Evolutionary conservation across 2,113 vertebrate genomes (phyloP).

Genomic region (Phodopus roborovskii): DNA sequence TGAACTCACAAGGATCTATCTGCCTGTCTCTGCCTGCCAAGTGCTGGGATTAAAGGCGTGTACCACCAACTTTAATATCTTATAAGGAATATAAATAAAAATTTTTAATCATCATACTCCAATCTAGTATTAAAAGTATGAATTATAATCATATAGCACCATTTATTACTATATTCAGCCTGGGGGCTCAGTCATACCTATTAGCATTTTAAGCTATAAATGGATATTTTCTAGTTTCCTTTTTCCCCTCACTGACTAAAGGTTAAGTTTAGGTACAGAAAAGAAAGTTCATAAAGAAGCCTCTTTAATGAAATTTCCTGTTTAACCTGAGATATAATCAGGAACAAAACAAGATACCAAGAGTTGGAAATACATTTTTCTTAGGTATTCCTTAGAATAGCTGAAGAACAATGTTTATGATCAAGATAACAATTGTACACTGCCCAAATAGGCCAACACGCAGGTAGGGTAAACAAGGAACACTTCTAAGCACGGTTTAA

Average conservation of each 20-base stretch:
- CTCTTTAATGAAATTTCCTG: constrained; percentile 39
- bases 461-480: not conserved
- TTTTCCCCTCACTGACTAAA: not conserved
- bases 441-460: fast-evolving
- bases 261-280: constrained; percentile 43
- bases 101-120: not conserved
- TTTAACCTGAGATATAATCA: not conserved
- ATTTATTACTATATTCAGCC: not conserved
- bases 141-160: not conserved
- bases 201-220: constrained; percentile 35
- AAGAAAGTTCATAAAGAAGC: not conserved
- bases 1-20: too few relatives aligned
- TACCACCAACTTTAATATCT: not conserved
- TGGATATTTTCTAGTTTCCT: constrained; percentile 6
- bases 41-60: too few relatives aligned
- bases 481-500: not conserved
- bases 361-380: not conserved
- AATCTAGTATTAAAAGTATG: not conserved
- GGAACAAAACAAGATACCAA: not conserved
- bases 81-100: constrained; percentile 31
- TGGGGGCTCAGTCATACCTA: not conserved
- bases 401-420: not conserved
- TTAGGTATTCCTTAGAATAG: not conserved
- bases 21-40: too few relatives aligned
- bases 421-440: not conserved